Base-by-base conservation (phyloP, 2,888 invertebrate genomes). In the Brachynemurus nebulosus region DNA sequence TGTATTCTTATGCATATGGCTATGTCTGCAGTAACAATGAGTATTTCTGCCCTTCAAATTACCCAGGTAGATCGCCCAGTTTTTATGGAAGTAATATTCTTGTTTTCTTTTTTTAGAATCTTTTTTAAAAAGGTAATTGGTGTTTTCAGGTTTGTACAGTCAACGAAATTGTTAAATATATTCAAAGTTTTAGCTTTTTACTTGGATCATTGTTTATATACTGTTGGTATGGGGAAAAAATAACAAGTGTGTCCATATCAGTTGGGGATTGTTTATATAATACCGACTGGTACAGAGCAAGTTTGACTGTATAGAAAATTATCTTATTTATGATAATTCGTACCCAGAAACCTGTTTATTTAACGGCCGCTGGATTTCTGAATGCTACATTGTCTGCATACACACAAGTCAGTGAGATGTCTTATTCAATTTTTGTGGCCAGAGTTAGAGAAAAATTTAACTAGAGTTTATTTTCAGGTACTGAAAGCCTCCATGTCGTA, bases 161-260 rank as follows among this genome's bases (percentile, higher is more conserved):
- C n/a, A n/a, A 30, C 30, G 14, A 14, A 11, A 30, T 12, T 12
- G 30, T 30, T 12, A 30, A 30, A 30, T 30, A 30, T 14, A 11
- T 30, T 4, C 30, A 30, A 37, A 20, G 12, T 12, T 37, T 37
- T 11, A 17, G 18, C 8, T 6, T 37, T 8, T 20, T 37, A 17
- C 20, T 20, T 19, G 37, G 37, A 8, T 18, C 20, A 19, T 37
- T 37, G 12, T 37, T 37, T 12, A 20, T 37, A 11, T 37, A 37
- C 12, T 37, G 37, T 20, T 37, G 20, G 20, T 37, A 37, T 19
- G 37, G 37, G 7, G 37, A 37, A n/a, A 18, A 37, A 37, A 20
- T 37, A 19, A 17, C 37, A 18, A 20, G 20, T 12, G 20, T 20
- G 20, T 37, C 37, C 16, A 20, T 20, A 19, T n/a, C 37, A 20